Evolutionary conservation across 2,797 vertebrate genomes (phyloP).

Genomic region (Xenops minutus): DNA sequence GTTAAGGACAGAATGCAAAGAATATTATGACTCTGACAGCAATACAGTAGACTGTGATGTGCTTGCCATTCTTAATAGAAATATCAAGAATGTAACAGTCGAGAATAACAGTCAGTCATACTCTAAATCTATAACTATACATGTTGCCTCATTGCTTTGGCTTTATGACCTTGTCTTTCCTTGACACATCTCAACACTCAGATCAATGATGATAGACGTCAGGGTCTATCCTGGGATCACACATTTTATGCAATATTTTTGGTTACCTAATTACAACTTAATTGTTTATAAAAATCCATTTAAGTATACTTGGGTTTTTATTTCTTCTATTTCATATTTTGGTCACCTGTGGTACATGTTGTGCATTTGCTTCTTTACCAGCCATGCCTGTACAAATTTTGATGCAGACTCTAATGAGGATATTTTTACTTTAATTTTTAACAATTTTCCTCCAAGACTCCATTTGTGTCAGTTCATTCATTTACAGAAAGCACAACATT

Average conservation of each 20-base stretch:
- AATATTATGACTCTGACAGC: neutral
- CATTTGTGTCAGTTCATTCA: neutral
- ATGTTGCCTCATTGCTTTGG: neutral
- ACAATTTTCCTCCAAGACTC: neutral
- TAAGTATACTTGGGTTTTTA: neutral
- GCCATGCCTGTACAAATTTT: neutral
- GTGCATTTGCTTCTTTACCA: neutral
- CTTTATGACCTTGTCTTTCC: neutral
- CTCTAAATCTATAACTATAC: neutral
- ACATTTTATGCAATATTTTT: neutral
- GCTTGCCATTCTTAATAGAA: constrained; percentile 8
- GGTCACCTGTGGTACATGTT: neutral
- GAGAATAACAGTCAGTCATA: neutral
- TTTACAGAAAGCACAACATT: fast-evolving
- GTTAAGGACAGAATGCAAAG: neutral
- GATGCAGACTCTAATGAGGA: neutral
- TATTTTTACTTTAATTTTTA: neutral
- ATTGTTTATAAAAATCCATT: neutral
- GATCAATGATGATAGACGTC: neutral
- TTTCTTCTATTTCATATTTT: neutral
- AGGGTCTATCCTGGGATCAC: neutral
- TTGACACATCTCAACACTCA: neutral
- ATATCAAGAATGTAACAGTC: neutral
- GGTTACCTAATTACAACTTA: neutral
- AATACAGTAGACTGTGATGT: neutral